Evolutionary conservation across 2,113 vertebrate genomes (phyloP).

Genomic region (Cettia cetti): DNA sequence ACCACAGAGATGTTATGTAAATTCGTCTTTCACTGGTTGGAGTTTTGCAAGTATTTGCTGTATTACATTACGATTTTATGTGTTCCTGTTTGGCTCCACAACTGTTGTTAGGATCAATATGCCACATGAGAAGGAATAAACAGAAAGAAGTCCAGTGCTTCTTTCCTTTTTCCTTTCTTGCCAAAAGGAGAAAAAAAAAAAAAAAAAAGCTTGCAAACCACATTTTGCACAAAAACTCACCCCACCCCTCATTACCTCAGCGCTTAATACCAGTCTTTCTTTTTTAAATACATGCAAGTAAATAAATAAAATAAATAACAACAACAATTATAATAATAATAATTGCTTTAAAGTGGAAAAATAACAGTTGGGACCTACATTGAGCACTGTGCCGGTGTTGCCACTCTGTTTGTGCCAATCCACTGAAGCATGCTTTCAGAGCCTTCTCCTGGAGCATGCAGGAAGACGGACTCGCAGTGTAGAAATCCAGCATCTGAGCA

Average conservation of each 20-base stretch:
- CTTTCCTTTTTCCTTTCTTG: neutral
- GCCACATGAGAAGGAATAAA: neutral
- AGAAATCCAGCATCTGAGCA: conserved; percentile 89
- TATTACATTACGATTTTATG: neutral
- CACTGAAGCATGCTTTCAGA: conserved; percentile 88
- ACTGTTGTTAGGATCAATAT: conserved; percentile 1
- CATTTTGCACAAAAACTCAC: neutral
- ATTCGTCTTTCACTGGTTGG: neutral
- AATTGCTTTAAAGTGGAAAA: conserved; percentile 56
- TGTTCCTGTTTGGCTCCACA: neutral
- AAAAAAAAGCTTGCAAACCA: neutral
- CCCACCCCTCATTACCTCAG: conserved; percentile 55
- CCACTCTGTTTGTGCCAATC: conserved; percentile 91
- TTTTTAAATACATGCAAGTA: conserved; percentile 68
- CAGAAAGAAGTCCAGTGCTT: neutral
- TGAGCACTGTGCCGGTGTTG: conserved; percentile 90
- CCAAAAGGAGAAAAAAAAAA: neutral
- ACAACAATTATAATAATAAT: neutral
- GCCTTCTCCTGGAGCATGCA: conserved; percentile 94
- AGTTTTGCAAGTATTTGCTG: conserved; percentile 58
- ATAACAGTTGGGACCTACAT: conserved; percentile 85
- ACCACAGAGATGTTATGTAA: neutral
- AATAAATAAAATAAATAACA: conserved; percentile 4
- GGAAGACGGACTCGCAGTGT: conserved; percentile 87
- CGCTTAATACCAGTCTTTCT: neutral